Base-by-base conservation (phyloP, 2,888 invertebrate species). In the Polymixis flavicincta region DNA sequence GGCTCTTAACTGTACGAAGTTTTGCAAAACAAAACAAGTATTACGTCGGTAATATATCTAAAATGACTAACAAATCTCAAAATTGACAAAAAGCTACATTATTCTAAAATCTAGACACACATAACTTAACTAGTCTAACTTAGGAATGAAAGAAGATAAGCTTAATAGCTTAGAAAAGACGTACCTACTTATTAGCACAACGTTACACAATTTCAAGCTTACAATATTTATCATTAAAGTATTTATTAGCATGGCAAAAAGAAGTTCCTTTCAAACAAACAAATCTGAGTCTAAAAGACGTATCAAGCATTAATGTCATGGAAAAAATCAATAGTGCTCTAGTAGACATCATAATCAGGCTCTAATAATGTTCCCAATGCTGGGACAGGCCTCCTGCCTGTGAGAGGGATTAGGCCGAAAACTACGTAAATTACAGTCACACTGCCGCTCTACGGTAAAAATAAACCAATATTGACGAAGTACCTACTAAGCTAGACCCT, bases 131-230 rank as follows among this genome's bases (percentile, higher is more conserved):
- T 76, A 54, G 5, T 71, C 25, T 68, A 76, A 65, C 25, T 66
- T 71, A 76, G 77, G 85, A 85, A 83, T 85, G 78, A 85, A 71
- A 71, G 82, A 83, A 82, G 63, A 81, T 32, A 67, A 59, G 52
- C 52, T 25, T 37, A 4, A 25, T 2, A 25, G 52, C 42, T 61
- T 61, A 19, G 5, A 67, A 59, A 17, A 25, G 0, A 9, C 25
- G 25, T 57, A 28, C 3, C 17, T 45, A 37, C n/a, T 71, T 42
- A 3, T 19, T n/a, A 60, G 48, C 52, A 22, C n/a, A n/a, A n/a
- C n/a, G n/a, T 28, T 48, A n/a, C 14, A 37, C 8, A 50, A 19
- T 45, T 37, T 45, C 32, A n/a, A 54, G 6, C 28, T 57, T 19
- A 65, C 4, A 52, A 25, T 42, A 19, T 37, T 37, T 37, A 37